Evolutionary conservation across 2,113 vertebrate species (phyloP), one percentile per base, ranked within the genome.

Genomic region (Colaptes auratus): DNA sequence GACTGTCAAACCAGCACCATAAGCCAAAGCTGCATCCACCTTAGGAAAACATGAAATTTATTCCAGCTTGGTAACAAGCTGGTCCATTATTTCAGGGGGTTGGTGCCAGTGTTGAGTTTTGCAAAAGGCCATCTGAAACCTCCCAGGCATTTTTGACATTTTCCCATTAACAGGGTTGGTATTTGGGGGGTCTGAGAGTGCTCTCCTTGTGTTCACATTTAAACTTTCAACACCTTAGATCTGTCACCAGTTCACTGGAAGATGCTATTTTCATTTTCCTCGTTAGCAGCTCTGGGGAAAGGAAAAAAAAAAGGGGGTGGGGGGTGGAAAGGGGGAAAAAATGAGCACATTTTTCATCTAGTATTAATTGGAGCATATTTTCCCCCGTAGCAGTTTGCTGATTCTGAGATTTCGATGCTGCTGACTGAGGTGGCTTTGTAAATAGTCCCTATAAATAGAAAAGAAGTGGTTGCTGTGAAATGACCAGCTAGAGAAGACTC

Each of bases 61-160:
- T 93, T 88, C 42, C 86, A 88, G 65, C 60, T 61, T 92, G 86
- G 69, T 83, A 85, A 66, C 36, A 90, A 86, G 63, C 81, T 84
- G 88, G 44, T 71, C 86, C 80, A 46, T 84, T 89, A 58, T 90
- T 93, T 61, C 13, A 13, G 25, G 15, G 28, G 3, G 78, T 90
- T 92, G 77, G 73, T 95, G 88, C 74, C 77, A 88, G 58, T 27
- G 65, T 75, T 81, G 48, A 53, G 52, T 42, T 95, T 88, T 69
- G 74, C 42, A 31, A 94, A 96, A 94, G 95, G 93, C 84, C 85
- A 66, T 81, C 50, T 91, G 70, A 88, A 93, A 75, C 78, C 96
- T 95, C 82, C 33, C 11, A 80, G 95, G 91, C 75, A n/a, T 78
- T 92, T 97, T 65, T 91, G 92, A 93, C 89, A 92, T 95, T 91